Percentiles rank a stretch among this genome's conserved stretches.
phyloP scores from a whole-genome alignment of 2,113 vertebrate species.

The Scytalopus superciliaris region DNA sequence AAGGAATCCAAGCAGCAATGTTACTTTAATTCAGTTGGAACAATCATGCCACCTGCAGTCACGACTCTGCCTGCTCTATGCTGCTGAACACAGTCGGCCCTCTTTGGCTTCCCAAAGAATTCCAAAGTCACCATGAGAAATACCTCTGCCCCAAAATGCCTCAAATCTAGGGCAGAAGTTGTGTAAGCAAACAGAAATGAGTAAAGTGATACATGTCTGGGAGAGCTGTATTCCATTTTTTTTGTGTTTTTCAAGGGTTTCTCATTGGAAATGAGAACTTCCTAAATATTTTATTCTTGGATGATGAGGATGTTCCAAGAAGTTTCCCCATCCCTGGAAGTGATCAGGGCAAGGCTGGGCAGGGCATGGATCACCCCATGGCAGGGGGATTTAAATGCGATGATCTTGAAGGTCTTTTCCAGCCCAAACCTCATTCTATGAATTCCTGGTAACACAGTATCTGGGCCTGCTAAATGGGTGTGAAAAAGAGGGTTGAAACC shows the following conservation, averaged over 20 bases:
- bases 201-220: accelerated
- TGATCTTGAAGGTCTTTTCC: not conserved
- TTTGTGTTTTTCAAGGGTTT: not conserved
- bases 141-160: accelerated
- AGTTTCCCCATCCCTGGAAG: not conserved
- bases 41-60: slow-evolving; percentile 64
- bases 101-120: not conserved
- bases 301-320: not conserved
- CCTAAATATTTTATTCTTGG: not conserved
- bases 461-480: not conserved
- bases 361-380: not conserved
- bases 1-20: not conserved
- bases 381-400: not conserved
- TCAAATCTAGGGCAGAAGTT: not conserved
- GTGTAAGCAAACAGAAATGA: not conserved
- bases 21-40: slow-evolving; percentile 38
- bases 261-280: not conserved
- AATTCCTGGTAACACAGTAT: not conserved
- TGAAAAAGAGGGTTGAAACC: not conserved
- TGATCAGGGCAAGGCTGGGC: not conserved
- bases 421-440: not conserved
- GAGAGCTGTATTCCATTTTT: not conserved
- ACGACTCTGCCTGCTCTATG: not conserved
- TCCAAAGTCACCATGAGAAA: not conserved
- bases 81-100: not conserved